These are phyloP conservation scores for Ichneumoninae sp. DNA, from an alignment of 2,888 invertebrate species.

Conservation along the genomic window DNA sequence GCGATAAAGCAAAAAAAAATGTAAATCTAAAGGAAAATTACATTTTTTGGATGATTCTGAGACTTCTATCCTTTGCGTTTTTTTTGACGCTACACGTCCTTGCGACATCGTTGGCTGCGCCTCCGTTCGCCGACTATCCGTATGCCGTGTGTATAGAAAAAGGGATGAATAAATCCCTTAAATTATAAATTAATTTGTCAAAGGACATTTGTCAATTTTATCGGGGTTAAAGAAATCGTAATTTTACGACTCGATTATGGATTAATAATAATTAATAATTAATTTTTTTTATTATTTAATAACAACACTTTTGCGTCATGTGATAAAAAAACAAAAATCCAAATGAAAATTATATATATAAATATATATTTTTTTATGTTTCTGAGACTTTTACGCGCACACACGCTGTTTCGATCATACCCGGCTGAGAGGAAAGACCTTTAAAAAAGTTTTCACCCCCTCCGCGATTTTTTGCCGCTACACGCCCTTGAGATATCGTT, in stretches of 20 bases:
- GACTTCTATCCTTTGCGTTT: too few relatives aligned
- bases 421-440: constrained; percentile 32
- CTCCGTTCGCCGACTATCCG: constrained; percentile 55
- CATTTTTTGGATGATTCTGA: too few relatives aligned
- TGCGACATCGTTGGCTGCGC: constrained; percentile 41
- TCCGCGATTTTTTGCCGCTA: constrained; percentile 37
- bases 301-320: too few relatives aligned
- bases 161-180: constrained; percentile 50
- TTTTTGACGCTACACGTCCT: too few relatives aligned
- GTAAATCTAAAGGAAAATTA: too few relatives aligned
- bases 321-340: background rate
- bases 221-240: too few relatives aligned
- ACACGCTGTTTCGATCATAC: background rate
- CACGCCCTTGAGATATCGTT: constrained; percentile 50
- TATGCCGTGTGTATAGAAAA: constrained; percentile 44
- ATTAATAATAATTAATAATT: too few relatives aligned
- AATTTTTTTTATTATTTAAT: too few relatives aligned
- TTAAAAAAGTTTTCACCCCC: constrained; percentile 54
- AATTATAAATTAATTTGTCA: too few relatives aligned
- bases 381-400: background rate
- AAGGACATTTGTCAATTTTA: too few relatives aligned
- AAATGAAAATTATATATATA: background rate
- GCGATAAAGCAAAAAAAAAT: background rate
- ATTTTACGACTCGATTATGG: too few relatives aligned
- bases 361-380: background rate